phyloP scores from a whole-genome alignment of 1,140 invertebrate genomes.

The Megalopta genalis region DNA sequence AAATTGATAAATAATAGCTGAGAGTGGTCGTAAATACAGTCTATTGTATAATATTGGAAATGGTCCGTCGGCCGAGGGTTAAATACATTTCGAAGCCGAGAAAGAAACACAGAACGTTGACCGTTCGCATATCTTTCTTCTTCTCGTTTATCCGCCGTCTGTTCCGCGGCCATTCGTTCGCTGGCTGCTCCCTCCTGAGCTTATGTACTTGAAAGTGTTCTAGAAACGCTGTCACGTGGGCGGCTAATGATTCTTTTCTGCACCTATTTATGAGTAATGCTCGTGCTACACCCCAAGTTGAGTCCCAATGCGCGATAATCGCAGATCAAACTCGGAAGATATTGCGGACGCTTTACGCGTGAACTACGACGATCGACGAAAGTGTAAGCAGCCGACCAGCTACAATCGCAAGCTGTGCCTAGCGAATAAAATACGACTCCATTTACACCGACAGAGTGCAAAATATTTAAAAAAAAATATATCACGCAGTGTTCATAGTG shows the following conservation, averaged over 20 bases:
- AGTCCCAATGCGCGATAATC: background rate
- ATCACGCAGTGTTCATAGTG: no score
- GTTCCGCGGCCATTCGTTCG: background rate
- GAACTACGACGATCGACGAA: no score
- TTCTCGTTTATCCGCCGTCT: background rate
- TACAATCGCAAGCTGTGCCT: no score
- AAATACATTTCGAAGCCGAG: conserved; percentile 55
- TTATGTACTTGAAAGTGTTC: conserved; percentile 13
- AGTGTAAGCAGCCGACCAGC: no score
- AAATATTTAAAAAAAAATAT: no score
- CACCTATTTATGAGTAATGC: conserved; percentile 33
- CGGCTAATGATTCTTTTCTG: conserved; percentile 23
- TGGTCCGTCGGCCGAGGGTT: conserved; percentile 22
- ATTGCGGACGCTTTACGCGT: no score
- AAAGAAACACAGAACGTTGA: conserved; percentile 52
- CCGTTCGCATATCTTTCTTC: conserved; percentile 29
- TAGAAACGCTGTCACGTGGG: conserved; percentile 23
- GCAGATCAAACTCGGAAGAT: background rate
- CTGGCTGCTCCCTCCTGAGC: background rate
- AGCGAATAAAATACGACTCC: no score
- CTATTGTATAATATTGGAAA: no score
- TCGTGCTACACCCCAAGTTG: background rate
- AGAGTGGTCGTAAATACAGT: no score
- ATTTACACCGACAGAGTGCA: no score
- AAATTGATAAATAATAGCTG: no score